Conservation (phyloP, 2,113 vertebrate genomes). For the Calypte anna region DNA sequence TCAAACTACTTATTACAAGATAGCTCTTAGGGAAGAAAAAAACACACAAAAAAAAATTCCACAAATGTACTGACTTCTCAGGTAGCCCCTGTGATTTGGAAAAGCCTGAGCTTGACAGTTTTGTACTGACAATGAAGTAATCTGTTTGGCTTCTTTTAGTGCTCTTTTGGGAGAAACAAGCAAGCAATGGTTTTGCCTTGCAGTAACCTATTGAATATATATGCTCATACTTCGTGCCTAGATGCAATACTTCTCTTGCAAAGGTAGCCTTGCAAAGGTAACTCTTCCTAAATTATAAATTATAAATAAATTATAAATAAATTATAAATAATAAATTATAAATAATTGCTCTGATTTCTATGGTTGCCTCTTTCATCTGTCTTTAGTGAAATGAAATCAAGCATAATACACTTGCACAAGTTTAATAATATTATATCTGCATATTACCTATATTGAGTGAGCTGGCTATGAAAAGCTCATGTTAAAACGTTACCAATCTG, state of each 20-base stretch:
- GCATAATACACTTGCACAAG: background rate
- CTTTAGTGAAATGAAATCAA: background rate
- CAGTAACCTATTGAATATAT: background rate
- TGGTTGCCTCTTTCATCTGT: background rate
- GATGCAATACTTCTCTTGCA: background rate
- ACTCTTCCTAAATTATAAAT: background rate
- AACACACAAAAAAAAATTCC: background rate
- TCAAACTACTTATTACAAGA: background rate
- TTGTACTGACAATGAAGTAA: background rate
- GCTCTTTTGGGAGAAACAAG: background rate
- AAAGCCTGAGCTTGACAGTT: background rate
- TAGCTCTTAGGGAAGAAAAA: background rate
- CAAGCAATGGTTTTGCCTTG: background rate
- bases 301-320: no score
- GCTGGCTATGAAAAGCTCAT: background rate
- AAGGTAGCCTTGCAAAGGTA: background rate
- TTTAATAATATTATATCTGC: background rate
- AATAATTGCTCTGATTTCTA: background rate
- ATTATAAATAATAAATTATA: no score
- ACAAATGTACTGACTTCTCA: background rate
- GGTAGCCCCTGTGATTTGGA: background rate
- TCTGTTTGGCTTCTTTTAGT: background rate
- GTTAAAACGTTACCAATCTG: background rate
- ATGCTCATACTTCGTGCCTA: background rate
- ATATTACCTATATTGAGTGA: background rate